Percentiles rank a stretch among this genome's conserved stretches.
phyloP scores from a whole-genome alignment of 2,113 vertebrate species.

The Catharus bicknelli region DNA sequence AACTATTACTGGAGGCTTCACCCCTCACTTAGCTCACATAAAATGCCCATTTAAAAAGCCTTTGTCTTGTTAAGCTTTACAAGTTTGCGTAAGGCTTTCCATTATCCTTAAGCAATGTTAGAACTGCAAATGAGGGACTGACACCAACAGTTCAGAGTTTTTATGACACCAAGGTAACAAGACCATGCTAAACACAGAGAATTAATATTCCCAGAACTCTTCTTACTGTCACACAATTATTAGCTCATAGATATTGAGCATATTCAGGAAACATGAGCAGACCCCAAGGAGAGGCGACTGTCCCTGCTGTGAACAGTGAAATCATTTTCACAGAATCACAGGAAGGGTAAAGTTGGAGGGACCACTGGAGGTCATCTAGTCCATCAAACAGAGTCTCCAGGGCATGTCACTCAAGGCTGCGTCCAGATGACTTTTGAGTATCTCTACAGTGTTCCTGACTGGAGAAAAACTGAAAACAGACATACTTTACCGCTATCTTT shows the following conservation, averaged over 20 bases:
- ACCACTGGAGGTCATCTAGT: not conserved
- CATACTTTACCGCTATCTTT: not conserved
- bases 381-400: not conserved
- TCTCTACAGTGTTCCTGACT: not conserved
- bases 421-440: not conserved
- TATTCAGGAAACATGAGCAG: not conserved
- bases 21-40: conserved; percentile 52
- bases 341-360: not conserved
- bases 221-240: not conserved
- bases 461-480: not conserved
- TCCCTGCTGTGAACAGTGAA: not conserved
- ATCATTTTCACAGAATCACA: not conserved
- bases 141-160: conserved; percentile 38
- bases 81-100: conserved; percentile 54
- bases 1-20: conserved; percentile 65
- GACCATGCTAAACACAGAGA: not conserved
- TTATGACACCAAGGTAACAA: not conserved
- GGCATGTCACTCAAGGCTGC: not conserved
- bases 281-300: not conserved
- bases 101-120: conserved; percentile 58
- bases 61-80: conserved; percentile 69
- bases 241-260: not conserved
- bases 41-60: conserved; percentile 62
- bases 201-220: not conserved
- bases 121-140: conserved; percentile 30